A percentile compares a stretch with the other conserved stretches of the same genome.
Conservation (phyloP, 2,113 vertebrate genomes). For the Notechis scutatus region DNA sequence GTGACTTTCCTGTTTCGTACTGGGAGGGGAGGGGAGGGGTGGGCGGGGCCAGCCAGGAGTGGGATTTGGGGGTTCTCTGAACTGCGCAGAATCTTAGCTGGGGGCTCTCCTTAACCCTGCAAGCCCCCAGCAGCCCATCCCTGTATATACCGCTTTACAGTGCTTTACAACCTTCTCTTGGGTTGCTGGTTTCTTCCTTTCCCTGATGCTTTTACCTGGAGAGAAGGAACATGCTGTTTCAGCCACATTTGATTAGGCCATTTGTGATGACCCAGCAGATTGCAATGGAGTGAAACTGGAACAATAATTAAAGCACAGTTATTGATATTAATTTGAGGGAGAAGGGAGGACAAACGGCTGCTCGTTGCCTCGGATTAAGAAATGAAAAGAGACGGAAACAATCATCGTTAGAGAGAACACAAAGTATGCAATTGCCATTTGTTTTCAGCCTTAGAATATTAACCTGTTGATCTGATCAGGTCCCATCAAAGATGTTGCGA, state of each 20-base stretch:
- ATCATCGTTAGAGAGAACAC: slow-evolving; percentile 46
- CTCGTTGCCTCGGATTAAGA: slow-evolving; percentile 26
- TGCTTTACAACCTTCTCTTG: neutral
- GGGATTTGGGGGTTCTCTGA: too few species aligned
- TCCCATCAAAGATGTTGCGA: slow-evolving; percentile 36
- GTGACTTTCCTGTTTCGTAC: neutral
- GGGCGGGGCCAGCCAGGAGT: too few species aligned
- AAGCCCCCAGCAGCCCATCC: too few species aligned
- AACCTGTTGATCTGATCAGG: slow-evolving; percentile 50
- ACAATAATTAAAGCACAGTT: slow-evolving; percentile 44
- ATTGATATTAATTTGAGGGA: neutral
- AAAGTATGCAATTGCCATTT: slow-evolving; percentile 20
- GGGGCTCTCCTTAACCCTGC: too few species aligned
- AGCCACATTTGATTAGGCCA: neutral
- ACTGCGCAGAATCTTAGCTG: too few species aligned
- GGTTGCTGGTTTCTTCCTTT: neutral
- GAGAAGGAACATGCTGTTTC: neutral
- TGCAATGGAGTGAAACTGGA: neutral
- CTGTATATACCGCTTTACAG: too few species aligned
- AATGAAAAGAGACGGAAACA: slow-evolving; percentile 54
- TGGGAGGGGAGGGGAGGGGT: too few species aligned
- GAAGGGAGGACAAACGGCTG: slow-evolving; percentile 14
- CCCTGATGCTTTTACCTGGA: neutral
- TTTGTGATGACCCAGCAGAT: slow-evolving; percentile 5
- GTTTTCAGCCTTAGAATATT: slow-evolving; percentile 1